phyloP scores from a whole-genome alignment of 92 coral and sea anemone species.

The Phenganax stokvisi region DNA sequence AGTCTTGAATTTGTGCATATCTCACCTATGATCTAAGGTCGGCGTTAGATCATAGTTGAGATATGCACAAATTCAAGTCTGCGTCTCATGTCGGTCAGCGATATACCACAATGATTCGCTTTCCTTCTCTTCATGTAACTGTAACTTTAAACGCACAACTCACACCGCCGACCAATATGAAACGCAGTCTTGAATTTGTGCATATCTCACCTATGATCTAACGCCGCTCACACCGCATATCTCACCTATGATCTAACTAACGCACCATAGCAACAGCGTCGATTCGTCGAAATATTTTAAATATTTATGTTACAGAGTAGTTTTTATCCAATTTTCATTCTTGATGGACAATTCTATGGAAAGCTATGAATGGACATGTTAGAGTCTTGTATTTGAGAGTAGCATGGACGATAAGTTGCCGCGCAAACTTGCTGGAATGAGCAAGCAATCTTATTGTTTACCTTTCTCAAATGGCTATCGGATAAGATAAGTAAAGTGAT shows the following conservation, averaged over 20 bases:
- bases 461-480: not conserved
- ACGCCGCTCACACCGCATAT: no score
- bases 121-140: no score
- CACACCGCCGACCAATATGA: no score
- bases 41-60: no score
- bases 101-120: no score
- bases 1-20: not conserved
- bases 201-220: no score
- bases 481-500: not conserved
- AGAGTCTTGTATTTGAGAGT: not conserved
- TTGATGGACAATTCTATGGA: not conserved
- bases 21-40: not conserved
- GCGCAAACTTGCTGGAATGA: not conserved
- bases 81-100: no score
- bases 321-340: not conserved
- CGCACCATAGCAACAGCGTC: constrained; percentile 4
- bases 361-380: not conserved
- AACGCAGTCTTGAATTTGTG: no score
- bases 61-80: no score
- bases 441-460: not conserved
- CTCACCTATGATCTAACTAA: no score
- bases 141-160: no score
- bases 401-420: not conserved
- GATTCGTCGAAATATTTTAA: not conserved
- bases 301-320: not conserved